These are phyloP conservation scores for Metacarcinus magister DNA, from an alignment of 2,888 invertebrate species.

Conservation along the genomic window DNA sequence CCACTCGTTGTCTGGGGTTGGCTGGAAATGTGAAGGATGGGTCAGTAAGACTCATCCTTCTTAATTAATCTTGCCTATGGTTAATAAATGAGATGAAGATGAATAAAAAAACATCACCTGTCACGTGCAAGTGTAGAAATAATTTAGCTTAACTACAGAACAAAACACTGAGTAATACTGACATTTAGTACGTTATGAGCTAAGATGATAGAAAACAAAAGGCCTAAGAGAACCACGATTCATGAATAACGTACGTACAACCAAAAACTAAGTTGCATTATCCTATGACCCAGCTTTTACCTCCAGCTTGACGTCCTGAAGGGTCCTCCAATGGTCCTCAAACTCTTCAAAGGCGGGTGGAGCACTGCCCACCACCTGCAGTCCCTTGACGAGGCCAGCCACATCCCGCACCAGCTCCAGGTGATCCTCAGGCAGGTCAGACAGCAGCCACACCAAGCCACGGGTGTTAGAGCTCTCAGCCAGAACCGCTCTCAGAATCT, in stretches of 20 bases:
- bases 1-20: slow-evolving; percentile 74
- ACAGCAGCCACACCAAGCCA: slow-evolving; percentile 64
- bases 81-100: not conserved
- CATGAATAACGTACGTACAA: too few relatives aligned
- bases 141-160: not conserved
- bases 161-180: not conserved
- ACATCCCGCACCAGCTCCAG: slow-evolving; percentile 69
- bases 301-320: slow-evolving; percentile 74
- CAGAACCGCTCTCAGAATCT: slow-evolving; percentile 66
- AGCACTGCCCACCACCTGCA: slow-evolving; percentile 56
- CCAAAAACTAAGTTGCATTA: not conserved
- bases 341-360: slow-evolving; percentile 63
- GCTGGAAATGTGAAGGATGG: slow-evolving; percentile 51
- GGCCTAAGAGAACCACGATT: too few relatives aligned
- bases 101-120: too few relatives aligned
- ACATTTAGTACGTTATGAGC: not conserved
- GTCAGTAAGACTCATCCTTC: not conserved
- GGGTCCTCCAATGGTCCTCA: slow-evolving; percentile 73
- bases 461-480: slow-evolving; percentile 73
- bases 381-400: slow-evolving; percentile 57
- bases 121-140: too few relatives aligned
- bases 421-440: slow-evolving; percentile 74
- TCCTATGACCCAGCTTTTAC: not conserved
- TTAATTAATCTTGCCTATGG: not conserved
- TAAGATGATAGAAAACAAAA: not conserved